Evolutionary conservation across 2,888 invertebrate genomes (phyloP).

Genomic region (Arrhopalites spinosus): DNA sequence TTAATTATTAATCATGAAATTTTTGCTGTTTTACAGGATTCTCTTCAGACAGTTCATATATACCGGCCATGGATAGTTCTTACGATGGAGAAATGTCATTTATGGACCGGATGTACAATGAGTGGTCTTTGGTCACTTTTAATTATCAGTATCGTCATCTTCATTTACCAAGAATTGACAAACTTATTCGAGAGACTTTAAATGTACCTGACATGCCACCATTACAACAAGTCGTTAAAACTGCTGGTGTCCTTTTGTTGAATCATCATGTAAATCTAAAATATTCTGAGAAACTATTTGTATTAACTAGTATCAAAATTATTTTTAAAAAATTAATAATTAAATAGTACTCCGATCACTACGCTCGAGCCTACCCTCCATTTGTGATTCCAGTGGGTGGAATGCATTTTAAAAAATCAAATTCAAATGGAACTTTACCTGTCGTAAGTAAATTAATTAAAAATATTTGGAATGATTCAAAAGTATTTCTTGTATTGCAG

Average conservation of each 20-base stretch:
- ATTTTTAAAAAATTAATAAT: no score
- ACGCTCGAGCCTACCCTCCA: constrained; percentile 24
- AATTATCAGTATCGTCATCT: no score
- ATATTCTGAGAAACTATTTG: no score
- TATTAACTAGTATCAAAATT: no score
- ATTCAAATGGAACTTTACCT: neutral
- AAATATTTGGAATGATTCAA: neutral
- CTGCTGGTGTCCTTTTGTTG: neutral
- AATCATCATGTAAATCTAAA: constrained; percentile 35
- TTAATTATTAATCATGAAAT: no score
- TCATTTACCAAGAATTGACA: constrained; percentile 8
- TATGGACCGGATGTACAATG: constrained; percentile 4
- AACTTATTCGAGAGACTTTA: neutral
- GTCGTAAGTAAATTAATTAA: neutral
- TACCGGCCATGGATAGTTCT: neutral
- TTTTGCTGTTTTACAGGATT: no score
- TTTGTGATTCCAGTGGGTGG: constrained; percentile 29
- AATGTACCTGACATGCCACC: neutral
- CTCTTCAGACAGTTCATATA: neutral
- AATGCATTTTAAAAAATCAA: constrained; percentile 11
- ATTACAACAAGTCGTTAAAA: constrained; percentile 7
- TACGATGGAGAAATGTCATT: neutral
- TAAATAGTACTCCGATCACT: constrained; percentile 26
- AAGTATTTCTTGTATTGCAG: neutral
- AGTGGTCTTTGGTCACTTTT: neutral